Conservation (phyloP, 92 coral and sea anemone species). For the Umimayanthus chanpuru region DNA sequence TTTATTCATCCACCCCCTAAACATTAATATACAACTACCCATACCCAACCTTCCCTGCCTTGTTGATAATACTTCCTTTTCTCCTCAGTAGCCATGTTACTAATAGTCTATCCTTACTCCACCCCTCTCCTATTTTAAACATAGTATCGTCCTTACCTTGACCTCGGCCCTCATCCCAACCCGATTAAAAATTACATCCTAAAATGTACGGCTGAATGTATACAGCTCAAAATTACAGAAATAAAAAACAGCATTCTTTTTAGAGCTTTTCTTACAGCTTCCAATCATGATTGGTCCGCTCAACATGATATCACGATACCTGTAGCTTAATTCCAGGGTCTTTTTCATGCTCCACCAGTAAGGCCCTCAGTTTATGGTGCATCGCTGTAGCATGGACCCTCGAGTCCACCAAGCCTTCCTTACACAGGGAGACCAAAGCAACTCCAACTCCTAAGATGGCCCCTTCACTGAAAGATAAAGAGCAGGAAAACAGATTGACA, state of each 20-base stretch:
- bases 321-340: slow-evolving; percentile 76
- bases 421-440: slow-evolving; percentile 82
- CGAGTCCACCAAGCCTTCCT: slow-evolving; percentile 75
- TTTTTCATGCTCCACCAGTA: slow-evolving; percentile 48
- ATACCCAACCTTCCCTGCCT: no score
- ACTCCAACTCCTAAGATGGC: slow-evolving; percentile 85
- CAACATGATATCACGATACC: slow-evolving; percentile 49
- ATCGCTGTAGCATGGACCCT: slow-evolving; percentile 75
- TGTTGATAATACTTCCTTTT: no score
- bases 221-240: background rate
- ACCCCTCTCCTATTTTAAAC: no score
- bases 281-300: background rate
- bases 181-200: no score
- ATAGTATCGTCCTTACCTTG: no score
- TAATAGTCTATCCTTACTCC: no score
- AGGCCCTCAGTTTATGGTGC: slow-evolving; percentile 66
- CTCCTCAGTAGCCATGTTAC: no score
- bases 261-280: background rate
- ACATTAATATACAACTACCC: no score
- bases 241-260: no score
- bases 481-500: background rate
- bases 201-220: no score
- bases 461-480: slow-evolving; percentile 70
- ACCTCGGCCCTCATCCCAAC: no score
- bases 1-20: no score